Evolutionary conservation across 2,113 vertebrate species (phyloP).

Genomic region (Anthoscopus minutus): DNA sequence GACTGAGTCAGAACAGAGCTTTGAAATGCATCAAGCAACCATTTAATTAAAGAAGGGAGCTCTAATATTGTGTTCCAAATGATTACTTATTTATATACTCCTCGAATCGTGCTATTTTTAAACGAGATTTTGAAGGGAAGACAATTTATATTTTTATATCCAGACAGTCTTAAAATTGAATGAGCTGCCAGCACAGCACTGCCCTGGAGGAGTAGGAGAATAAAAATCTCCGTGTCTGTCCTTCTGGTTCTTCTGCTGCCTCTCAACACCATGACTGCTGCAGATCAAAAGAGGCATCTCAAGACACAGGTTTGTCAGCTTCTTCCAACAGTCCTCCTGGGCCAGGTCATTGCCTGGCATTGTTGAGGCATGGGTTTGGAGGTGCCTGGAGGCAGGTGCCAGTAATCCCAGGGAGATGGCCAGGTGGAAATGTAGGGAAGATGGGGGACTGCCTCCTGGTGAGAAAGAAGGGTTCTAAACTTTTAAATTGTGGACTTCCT

Average conservation of each 20-base stretch:
- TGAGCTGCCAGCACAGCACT: neutral
- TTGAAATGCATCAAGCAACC: constrained; percentile 41
- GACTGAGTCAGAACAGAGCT: constrained; percentile 25
- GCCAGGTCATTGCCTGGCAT: neutral
- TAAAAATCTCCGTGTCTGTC: neutral
- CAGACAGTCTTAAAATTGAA: constrained; percentile 6
- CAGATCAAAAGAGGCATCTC: neutral
- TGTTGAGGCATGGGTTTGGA: neutral
- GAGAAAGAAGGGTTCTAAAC: neutral
- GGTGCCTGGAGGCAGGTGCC: neutral
- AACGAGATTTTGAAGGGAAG: neutral
- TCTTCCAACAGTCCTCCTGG: neutral
- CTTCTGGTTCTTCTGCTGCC: neutral
- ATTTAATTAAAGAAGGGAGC: constrained; percentile 46
- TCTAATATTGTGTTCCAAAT: constrained; percentile 43
- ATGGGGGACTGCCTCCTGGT: fast-evolving
- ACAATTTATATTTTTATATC: neutral
- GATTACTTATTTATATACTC: constrained; percentile 49
- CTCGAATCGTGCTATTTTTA: constrained; percentile 48
- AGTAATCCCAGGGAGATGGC: neutral
- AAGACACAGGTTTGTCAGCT: neutral
- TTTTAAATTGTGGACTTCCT: neutral
- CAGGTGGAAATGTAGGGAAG: neutral
- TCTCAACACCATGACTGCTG: neutral
- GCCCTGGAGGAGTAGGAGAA: neutral